phyloP scores from a whole-genome alignment of 2,113 vertebrate genomes.

The Stegastes partitus region DNA sequence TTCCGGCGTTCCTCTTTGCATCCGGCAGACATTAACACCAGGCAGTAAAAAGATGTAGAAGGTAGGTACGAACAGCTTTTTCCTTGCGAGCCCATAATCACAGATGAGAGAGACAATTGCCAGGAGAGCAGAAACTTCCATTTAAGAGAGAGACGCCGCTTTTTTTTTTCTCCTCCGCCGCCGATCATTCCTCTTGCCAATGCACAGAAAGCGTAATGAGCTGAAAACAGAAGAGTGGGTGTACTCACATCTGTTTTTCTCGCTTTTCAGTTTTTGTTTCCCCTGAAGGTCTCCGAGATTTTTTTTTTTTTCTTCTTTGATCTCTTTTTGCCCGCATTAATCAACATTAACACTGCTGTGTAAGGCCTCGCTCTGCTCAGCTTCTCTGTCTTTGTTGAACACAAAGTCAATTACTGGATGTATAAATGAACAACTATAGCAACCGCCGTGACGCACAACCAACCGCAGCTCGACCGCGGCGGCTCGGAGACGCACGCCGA shows the following conservation, averaged over 20 bases:
- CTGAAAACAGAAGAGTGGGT: constrained; percentile 62
- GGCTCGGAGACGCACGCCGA: constrained; percentile 21
- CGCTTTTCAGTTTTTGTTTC: constrained; percentile 46
- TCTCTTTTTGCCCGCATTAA: constrained; percentile 60
- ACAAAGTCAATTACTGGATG: constrained; percentile 64
- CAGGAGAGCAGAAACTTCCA: constrained; percentile 34
- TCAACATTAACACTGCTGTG: constrained; percentile 61
- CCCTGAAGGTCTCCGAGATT: constrained; percentile 54
- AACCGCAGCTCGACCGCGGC: background rate
- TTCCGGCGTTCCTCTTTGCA: background rate
- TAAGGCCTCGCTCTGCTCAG: constrained; percentile 24
- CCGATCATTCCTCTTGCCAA: constrained; percentile 33
- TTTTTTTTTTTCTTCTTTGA: constrained; percentile 60
- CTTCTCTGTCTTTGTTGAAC: constrained; percentile 43
- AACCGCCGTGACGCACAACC: constrained; percentile 6
- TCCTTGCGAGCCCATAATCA: constrained; percentile 10
- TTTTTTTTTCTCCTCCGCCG: constrained; percentile 33
- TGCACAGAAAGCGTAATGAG: constrained; percentile 46
- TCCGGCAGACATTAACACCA: background rate
- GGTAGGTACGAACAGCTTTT: background rate
- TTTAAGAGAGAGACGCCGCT: constrained; percentile 30
- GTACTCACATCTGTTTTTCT: constrained; percentile 61
- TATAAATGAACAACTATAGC: constrained; percentile 49
- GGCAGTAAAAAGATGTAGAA: background rate
- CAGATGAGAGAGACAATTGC: constrained; percentile 32